Evolutionary conservation across 1,140 invertebrate genomes (phyloP).

Genomic region (Bradysia coprophila): DNA sequence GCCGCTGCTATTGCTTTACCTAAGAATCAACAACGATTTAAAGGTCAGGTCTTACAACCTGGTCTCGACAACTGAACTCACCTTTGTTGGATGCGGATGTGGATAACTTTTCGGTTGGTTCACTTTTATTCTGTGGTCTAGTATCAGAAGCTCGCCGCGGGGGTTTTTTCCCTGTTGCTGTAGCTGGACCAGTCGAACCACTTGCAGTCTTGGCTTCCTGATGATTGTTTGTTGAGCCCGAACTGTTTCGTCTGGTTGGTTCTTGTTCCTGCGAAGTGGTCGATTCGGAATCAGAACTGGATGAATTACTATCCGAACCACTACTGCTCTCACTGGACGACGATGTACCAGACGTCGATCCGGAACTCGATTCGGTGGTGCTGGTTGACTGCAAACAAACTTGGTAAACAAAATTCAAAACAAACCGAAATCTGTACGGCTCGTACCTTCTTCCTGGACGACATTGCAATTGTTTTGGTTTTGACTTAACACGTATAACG

Average conservation of each 20-base stretch:
- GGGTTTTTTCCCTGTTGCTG: conserved; percentile 26
- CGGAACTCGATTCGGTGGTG: conserved; percentile 40
- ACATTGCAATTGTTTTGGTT: too few species aligned
- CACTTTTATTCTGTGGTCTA: conserved; percentile 1
- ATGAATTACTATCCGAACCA: conserved; percentile 47
- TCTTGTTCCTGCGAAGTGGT: conserved; percentile 36
- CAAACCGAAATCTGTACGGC: not conserved
- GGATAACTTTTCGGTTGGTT: conserved; percentile 1
- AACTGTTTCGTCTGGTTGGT: not conserved
- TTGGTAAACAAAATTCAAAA: not conserved
- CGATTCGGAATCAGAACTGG: conserved; percentile 43
- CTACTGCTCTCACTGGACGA: conserved; percentile 39
- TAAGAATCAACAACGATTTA: too few species aligned
- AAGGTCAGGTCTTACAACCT: too few species aligned
- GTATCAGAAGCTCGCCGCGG: conserved; percentile 15
- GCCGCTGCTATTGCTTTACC: not conserved
- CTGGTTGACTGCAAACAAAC: conserved; percentile 27
- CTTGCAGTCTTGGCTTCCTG: conserved; percentile 24
- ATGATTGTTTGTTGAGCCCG: conserved; percentile 16
- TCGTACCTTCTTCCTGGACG: conserved; percentile 1
- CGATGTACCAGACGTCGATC: conserved; percentile 40
- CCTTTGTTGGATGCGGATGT: not conserved
- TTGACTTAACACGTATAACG: too few species aligned
- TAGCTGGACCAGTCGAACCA: too few species aligned
- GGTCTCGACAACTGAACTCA: too few species aligned